A percentile compares a stretch with the other conserved stretches of the same genome.
These are phyloP conservation scores for Lutra lutra DNA, from an alignment of 2,797 vertebrate genomes.

Conservation along the genomic window DNA sequence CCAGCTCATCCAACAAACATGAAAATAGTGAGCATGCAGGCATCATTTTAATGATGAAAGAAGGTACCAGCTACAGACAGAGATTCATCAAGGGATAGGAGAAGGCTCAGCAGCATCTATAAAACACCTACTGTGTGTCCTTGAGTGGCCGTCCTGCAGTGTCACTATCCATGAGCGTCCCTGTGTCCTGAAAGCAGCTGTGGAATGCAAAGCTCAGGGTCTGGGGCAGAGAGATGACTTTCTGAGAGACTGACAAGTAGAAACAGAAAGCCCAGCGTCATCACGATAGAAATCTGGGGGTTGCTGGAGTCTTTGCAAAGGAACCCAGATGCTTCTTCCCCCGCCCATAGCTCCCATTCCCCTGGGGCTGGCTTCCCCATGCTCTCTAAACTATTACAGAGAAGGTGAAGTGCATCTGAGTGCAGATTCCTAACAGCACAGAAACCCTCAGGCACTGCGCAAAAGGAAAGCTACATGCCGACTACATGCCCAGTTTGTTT, in stretches of 20 bases:
- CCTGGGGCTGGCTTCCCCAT: rapidly evolving
- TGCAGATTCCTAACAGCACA: background rate
- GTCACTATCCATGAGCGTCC: rapidly evolving
- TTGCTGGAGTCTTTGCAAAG: background rate
- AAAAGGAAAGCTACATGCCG: background rate
- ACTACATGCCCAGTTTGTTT: no score
- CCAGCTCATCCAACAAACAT: rapidly evolving
- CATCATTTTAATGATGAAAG: no score
- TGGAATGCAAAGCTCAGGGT: rapidly evolving
- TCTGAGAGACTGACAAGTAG: background rate
- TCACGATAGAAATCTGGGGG: rapidly evolving
- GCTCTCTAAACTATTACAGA: rapidly evolving
- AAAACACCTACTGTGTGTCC: rapidly evolving
- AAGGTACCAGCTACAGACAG: no score
- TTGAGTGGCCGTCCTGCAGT: rapidly evolving
- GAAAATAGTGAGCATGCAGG: background rate
- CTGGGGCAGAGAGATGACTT: background rate
- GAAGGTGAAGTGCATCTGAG: background rate
- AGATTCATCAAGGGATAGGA: rapidly evolving
- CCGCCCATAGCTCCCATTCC: rapidly evolving
- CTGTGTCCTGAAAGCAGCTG: background rate
- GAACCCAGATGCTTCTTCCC: background rate
- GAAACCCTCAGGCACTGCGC: background rate
- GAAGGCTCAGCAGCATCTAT: rapidly evolving
- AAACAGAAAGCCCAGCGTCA: rapidly evolving